Evolutionary conservation across 2,113 vertebrate species (phyloP), one percentile per base, ranked within the genome.

Genomic region (Leucoraja erinaceus): DNA sequence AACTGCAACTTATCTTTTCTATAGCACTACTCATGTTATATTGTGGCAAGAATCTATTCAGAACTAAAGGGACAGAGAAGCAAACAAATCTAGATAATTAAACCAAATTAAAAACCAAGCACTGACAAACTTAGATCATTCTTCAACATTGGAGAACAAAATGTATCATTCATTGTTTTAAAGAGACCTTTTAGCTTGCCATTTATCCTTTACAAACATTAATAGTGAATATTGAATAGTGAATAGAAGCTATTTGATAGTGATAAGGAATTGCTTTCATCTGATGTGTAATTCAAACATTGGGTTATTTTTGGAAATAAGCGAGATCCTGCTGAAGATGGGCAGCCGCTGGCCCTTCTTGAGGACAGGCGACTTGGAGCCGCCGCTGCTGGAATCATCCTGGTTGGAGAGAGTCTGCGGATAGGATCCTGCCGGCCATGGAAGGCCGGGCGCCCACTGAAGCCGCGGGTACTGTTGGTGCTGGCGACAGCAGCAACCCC

Each of bases 151-250:
- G 54, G 14, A 63, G 22, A 61, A 86, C 28, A 63, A 86, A 86
- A 63, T 63, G 3, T 25, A 28, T 56, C 20, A 61, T 31, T 18
- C 83, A 31, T 28, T 12, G 59, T 63, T 61, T 63, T 0, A 16
- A 86, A 86, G n/a, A 84, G 22, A 61, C 54, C 22, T 84, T 84
- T 84, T 84, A 28, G 81, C 59, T 10, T 84, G 81, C 77, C 54
- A 61, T 84, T 84, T 86, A n/a, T 63, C 56, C 25, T 66, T 16
- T 28, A 86, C 12, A 28, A 86, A 66, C 28, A 63, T 88, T 66
- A 28, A 66, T 12, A 88, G 56, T 63, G 28, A 84, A n/a, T 61
- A 59, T 86, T n/a, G 28, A 25, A n/a, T n/a, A n/a, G 14, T n/a
- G 28, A 25, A n/a, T n/a, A n/a, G 14, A 31, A 61, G 25, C 12